Percentiles rank a stretch among this genome's conserved stretches.
Evolutionary conservation across 2,797 vertebrate genomes (phyloP).

Genomic region (Sorex maritimensis): DNA sequence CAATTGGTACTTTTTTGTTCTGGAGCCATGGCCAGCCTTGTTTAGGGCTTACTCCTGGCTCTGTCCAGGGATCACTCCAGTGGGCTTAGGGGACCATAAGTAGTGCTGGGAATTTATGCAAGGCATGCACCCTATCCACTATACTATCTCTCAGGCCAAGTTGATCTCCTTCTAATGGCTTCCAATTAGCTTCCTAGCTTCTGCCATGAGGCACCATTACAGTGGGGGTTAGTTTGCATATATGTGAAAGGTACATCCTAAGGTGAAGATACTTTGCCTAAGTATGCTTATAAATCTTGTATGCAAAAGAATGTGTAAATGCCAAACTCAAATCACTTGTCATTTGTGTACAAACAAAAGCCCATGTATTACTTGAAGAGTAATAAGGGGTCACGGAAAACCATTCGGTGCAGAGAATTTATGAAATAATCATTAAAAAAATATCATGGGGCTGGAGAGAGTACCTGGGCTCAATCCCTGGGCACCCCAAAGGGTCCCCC

Average conservation of each 20-base stretch:
- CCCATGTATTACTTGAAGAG: background rate
- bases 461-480: too few species aligned
- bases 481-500: too few species aligned
- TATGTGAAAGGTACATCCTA: too few species aligned
- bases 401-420: background rate
- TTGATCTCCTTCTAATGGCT: background rate
- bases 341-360: constrained; percentile 21
- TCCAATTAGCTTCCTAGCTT: background rate
- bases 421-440: background rate
- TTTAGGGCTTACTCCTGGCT: too few species aligned
- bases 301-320: background rate
- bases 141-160: too few species aligned
- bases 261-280: too few species aligned
- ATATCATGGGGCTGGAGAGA: too few species aligned
- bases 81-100: too few species aligned
- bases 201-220: background rate
- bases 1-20: background rate
- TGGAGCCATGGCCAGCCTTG: background rate
- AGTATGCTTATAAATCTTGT: background rate
- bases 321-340: background rate
- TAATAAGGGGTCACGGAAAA: background rate
- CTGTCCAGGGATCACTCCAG: too few species aligned
- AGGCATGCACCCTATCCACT: too few species aligned
- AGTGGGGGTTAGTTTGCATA: background rate
- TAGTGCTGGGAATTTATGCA: too few species aligned